Base-by-base conservation (phyloP, 2,888 invertebrate genomes). In the Lordiphosa fenestrarum region DNA sequence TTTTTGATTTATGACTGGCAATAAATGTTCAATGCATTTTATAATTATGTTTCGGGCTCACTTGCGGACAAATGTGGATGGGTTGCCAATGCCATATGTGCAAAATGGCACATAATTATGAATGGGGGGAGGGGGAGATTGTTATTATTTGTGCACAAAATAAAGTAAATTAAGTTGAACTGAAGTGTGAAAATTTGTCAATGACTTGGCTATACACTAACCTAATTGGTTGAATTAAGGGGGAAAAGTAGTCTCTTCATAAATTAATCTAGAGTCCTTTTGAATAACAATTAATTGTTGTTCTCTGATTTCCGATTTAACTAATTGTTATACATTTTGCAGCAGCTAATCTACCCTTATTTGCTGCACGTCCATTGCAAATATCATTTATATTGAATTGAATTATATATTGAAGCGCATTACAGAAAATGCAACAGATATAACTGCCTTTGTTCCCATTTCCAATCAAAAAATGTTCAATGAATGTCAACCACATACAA, bases 1-100 rank as follows among this genome's bases (percentile, higher is more conserved):
- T 77, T 86, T 87, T 85, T 88, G 88, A 88, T 88, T 88, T 88
- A 88, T 88, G 87, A 74, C 73, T 69, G 73, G 72, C 76, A 87
- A 84, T 86, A 85, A 85, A 87, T 80, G 87, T 80, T 73, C 73
- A 62, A 68, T 76, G 81, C 51, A 65, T 56, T 81, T 77, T 81
- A 83, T 83, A 81, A 81, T 77, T 75, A 81, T 83, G 71, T 73
- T 30, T 10, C 56, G 55, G 40, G 48, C 47, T 59, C 37, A 19
- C 41, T 23, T 38, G 53, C n/a, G 33, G 39, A 37, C 40, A 46
- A 61, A 61, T 44, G 61, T 13, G 47, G 9, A 62, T 38, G 12
- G 49, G 55, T 41, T 58, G 69, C 63, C 55, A 61, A 19, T 41
- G 68, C 71, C 77, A 82, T 82, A 78, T 78, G 77, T 69, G 75